Base-by-base conservation (phyloP, 2,113 vertebrate genomes). In the Carassius auratus region DNA sequence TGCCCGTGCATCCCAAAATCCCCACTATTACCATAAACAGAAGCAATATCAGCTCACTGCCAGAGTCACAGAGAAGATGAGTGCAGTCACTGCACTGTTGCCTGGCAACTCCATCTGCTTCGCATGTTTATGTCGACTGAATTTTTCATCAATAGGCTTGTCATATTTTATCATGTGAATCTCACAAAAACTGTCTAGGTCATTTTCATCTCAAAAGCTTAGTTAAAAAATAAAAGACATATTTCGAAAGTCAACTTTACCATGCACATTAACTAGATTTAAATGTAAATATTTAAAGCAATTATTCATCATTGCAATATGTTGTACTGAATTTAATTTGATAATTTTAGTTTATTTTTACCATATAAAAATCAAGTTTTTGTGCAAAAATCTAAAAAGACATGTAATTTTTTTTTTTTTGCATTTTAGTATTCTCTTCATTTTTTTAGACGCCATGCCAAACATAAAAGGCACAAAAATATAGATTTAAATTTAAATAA, bases 1-100 rank as follows among this genome's bases (percentile, higher is more conserved):
- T 38, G 76, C 77, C 85, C 3, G 33, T 0, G 76, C 36, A 59
- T 83, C 83, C 57, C 73, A 36, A 66, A 50, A 64, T 90, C 14
- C 89, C 85, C 50, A 38, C 38, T 7, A 87, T 86, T 50, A 68
- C 84, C 77, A 59, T 83, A 77, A 78, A 81, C 79, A 38, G 71
- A 45, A 13, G 23, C 30, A 61, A 81, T 15, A 76, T 75, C 9
- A 77, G 83, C 76, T 68, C 57, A 10, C 73, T 84, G 4, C 76
- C 74, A 5, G 38, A 38, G 38, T 38, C 74, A 8, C 64, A 76
- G 55, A 83, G 50, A 55, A 84, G 48, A 33, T 86, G 73, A 87
- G 30, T 3, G 5, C 19, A 79, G 21, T 23, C 12, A 0, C 19
- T 23, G 57, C 33, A 17, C 55, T 79, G 61, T 50, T 33, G 26